These are phyloP conservation scores for Sparidentex hasta DNA, from an alignment of 2,797 vertebrate species.

Conservation along the genomic window DNA sequence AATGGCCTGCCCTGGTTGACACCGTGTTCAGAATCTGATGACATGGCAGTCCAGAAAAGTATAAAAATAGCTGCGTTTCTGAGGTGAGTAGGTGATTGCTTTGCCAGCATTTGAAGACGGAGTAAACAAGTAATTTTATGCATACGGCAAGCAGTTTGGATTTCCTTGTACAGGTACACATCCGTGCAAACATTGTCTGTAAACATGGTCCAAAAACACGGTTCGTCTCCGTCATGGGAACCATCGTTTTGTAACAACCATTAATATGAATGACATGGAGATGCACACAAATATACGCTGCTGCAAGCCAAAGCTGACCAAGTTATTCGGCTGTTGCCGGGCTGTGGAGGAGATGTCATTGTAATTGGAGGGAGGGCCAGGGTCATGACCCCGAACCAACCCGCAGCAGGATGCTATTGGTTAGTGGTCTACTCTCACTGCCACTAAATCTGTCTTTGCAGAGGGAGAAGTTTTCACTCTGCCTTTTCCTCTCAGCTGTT, in stretches of 20 bases:
- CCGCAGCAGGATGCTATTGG: constrained; percentile 74
- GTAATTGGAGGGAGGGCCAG: constrained; percentile 72
- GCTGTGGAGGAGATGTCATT: constrained; percentile 70
- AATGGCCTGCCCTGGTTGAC: too few species aligned
- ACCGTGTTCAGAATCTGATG: neutral
- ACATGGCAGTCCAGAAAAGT: neutral
- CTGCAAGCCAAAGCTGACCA: constrained; percentile 62
- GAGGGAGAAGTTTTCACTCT: constrained; percentile 60
- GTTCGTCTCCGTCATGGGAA: constrained; percentile 20
- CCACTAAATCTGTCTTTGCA: constrained; percentile 70
- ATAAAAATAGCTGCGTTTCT: neutral
- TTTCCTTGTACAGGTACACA: neutral
- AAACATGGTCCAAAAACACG: constrained; percentile 4
- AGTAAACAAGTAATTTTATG: neutral
- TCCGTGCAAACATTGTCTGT: neutral
- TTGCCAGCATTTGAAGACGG: neutral
- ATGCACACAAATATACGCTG: constrained; percentile 40
- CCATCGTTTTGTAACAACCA: neutral
- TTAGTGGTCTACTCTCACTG: constrained; percentile 73
- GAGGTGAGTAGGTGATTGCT: neutral
- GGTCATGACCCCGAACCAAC: constrained; percentile 73
- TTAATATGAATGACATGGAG: constrained; percentile 45
- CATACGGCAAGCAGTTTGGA: neutral
- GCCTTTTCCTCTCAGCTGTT: constrained; percentile 50
- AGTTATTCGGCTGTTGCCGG: constrained; percentile 64